Evolutionary conservation across 2,888 invertebrate species (phyloP).

Genomic region (Polymixis flavicincta): DNA sequence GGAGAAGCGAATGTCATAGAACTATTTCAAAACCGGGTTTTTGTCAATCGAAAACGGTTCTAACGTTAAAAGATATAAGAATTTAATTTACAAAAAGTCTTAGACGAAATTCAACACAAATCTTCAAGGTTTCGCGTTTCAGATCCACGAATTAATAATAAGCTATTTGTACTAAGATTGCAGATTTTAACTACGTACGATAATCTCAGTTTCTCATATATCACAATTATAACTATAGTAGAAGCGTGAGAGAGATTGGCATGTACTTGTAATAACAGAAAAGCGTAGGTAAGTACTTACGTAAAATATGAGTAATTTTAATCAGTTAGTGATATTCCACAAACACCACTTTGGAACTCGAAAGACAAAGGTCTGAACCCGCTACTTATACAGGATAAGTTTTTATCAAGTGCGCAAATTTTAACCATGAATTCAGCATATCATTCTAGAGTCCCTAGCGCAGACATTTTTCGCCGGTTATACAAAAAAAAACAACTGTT

Average conservation of each 20-base stretch:
- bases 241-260: background rate
- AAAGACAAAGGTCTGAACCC: no score
- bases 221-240: background rate
- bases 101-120: background rate
- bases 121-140: background rate
- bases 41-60: background rate
- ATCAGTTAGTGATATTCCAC: background rate
- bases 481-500: no score
- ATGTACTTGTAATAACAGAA: background rate
- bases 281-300: no score
- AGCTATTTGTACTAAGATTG: background rate
- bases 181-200: background rate
- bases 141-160: conserved; percentile 8
- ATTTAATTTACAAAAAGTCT: background rate
- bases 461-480: no score
- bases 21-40: no score
- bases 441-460: no score
- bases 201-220: background rate
- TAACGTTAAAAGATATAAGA: background rate
- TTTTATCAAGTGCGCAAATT: no score
- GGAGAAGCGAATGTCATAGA: background rate
- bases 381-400: no score
- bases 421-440: no score
- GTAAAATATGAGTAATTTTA: background rate
- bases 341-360: no score